Percentiles rank a stretch among this genome's conserved stretches.
Conservation (phyloP, 1,140 invertebrate genomes). For the Lucilia cuprina region DNA sequence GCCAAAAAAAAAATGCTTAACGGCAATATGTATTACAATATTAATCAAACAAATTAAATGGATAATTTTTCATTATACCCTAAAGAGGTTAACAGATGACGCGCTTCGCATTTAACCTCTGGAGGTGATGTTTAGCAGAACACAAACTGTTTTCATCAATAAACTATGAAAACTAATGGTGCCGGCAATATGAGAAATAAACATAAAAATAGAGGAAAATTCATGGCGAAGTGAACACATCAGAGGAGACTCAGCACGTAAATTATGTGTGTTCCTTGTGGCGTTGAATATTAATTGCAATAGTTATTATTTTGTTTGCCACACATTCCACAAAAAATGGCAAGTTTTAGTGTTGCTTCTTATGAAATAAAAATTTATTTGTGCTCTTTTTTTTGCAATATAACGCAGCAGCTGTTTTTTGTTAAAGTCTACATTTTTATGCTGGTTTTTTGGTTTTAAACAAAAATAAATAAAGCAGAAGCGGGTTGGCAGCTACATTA, state of each 20-base stretch:
- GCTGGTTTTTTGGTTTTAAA: neutral
- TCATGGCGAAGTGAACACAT: constrained; percentile 33
- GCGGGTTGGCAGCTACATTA: neutral
- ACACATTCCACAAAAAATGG: neutral
- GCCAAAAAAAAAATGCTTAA: neutral
- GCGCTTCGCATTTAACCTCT: neutral
- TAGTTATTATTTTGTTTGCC: constrained; percentile 38
- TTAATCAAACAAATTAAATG: neutral
- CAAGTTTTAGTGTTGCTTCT: neutral
- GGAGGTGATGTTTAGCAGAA: neutral
- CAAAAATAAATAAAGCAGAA: too few species aligned
- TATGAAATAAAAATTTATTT: neutral
- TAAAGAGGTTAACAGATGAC: neutral
- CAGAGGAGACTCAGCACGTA: constrained; percentile 60
- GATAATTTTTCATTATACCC: neutral
- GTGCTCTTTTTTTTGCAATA: neutral
- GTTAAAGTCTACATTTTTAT: neutral
- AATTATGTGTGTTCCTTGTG: constrained; percentile 63
- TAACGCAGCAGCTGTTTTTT: neutral
- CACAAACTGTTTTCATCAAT: constrained; percentile 5
- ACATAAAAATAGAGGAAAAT: constrained; percentile 13
- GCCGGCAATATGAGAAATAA: neutral
- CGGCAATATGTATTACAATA: neutral
- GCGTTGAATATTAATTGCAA: constrained; percentile 63
- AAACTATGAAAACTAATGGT: neutral